Base-by-base conservation (phyloP, 2,113 vertebrate genomes). In the Trachemys scripta region DNA sequence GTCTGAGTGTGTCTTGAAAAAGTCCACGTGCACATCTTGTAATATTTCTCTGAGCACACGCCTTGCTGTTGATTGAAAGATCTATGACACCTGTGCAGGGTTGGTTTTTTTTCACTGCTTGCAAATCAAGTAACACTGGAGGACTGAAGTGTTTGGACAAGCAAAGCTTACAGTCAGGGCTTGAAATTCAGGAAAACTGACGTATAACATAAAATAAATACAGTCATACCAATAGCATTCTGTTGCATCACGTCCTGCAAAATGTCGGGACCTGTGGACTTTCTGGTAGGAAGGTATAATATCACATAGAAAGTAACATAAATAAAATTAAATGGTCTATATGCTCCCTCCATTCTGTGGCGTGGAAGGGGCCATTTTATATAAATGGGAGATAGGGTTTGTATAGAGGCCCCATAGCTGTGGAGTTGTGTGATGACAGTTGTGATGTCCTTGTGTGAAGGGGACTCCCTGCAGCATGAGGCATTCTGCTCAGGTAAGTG, bases 1-100 rank as follows among this genome's bases (percentile, higher is more conserved):
- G 85, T 91, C 94, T 88, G 78, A 88, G 89, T 92, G 95, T 87
- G 53, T 92, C 94, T 88, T 91, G 88, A 93, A 96, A 94, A 91
- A 94, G 47, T 75, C 31, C 10, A 3, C 45, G 9, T 51, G 24
- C 82, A 89, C 82, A 90, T 79, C 62, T 93, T 92, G 49, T 93
- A 96, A 96, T 98, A 93, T 84, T 98, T 78, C 97, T 94, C 0
- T 0, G 25, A 90, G 88, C 87, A 90, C 83, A 94, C 80, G 47
- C 91, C 87, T 92, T 95, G 49, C 88, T 62, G 88, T 14, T 88
- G 20, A 89, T 79, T 53, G 90, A 84, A 93, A 82, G 38, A 83
- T 90, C 88, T 84, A 22, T 86, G 88, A 78, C 75, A 92, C 62
- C 56, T 76, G 76, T 65, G 79, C 2, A 75, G 53, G 49, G 56